Base-by-base conservation (phyloP, 2,113 vertebrate species). In the Hemichromis elongatus region DNA sequence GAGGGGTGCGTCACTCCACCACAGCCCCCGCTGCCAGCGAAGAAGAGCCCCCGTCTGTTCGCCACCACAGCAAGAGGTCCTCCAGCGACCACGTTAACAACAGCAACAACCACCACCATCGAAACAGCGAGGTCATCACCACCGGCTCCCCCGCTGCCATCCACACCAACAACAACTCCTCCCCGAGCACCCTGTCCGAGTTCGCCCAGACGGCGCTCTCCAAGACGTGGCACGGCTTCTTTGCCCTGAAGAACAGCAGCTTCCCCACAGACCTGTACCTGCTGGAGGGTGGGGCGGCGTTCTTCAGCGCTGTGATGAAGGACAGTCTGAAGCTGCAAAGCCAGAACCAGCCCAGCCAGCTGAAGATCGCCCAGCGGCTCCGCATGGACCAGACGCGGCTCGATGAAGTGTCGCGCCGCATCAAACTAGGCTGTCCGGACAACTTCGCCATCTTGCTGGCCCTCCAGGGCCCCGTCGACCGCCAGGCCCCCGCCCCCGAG, bases 341-440 rank as follows among this genome's bases (percentile, higher is more conserved):
- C 96, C 73, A 92, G 96, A 66, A 95, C 95, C 93, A 97, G 95
- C 94, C 97, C 81, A 95, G 96, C 5, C 98, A 98, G 96, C 97
- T 99, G 81, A 99, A 99, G 96, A 99, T 99, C 5, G 98, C 98
- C 53, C 99, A 99, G 96, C 95, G 98, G 80, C 97, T 99, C 42
- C 97, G 99, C 80, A 97, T 99, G 83, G 98, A 99, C 96, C 99
- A 98, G 93, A 98, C 97, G 80, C 98, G 99, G 78, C 97, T 99
- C 13, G 99, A 99, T 9, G 99, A 99, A 95, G 98, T 99, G 55
- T 96, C 97, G 0, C 97, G 98, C 0, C 98, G 98, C 21, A 96
- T 99, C 88, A 98, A 97, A 79, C 97, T 98, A 84, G 98, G 98
- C 9, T 97, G 97, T 21, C 97, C 98, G 1, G 97, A 98, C 0